Percentiles rank a stretch among this genome's conserved stretches.
Evolutionary conservation across 2,888 invertebrate genomes (phyloP).

Genomic region (Sarcophaga variegata): DNA sequence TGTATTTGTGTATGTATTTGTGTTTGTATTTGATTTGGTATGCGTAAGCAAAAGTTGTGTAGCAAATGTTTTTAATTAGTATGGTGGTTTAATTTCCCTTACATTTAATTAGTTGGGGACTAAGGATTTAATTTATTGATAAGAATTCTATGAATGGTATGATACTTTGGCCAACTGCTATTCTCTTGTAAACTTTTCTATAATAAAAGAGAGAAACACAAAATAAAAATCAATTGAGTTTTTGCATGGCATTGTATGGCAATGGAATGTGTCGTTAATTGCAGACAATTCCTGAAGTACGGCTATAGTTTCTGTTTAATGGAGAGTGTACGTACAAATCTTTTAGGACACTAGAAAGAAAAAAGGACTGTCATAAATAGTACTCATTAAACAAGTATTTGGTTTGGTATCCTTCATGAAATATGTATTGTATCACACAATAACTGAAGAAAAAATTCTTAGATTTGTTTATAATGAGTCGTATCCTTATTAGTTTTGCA

Average conservation of each 20-base stretch:
- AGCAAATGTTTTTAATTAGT: constrained; percentile 65
- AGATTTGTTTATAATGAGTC: too few relatives aligned
- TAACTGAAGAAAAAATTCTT: too few relatives aligned
- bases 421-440: too few relatives aligned
- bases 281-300: neutral
- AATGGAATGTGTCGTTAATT: constrained; percentile 7
- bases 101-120: constrained; percentile 32
- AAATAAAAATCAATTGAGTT: neutral
- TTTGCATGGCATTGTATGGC: neutral
- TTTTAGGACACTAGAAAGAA: too few relatives aligned
- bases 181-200: neutral
- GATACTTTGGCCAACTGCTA: neutral
- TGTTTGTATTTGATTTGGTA: too few relatives aligned
- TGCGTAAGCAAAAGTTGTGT: neutral
- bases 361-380: too few relatives aligned
- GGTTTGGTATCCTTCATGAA: too few relatives aligned
- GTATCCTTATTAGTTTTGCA: too few relatives aligned
- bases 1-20: too few relatives aligned
- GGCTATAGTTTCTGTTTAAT: neutral
- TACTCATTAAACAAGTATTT: too few relatives aligned
- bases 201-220: neutral
- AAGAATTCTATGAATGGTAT: neutral
- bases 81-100: constrained; percentile 27
- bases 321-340: too few relatives aligned
- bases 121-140: constrained; percentile 13